These are phyloP conservation scores for Dorcus parallelipipedus DNA, from an alignment of 2,888 invertebrate genomes.

Conservation along the genomic window DNA sequence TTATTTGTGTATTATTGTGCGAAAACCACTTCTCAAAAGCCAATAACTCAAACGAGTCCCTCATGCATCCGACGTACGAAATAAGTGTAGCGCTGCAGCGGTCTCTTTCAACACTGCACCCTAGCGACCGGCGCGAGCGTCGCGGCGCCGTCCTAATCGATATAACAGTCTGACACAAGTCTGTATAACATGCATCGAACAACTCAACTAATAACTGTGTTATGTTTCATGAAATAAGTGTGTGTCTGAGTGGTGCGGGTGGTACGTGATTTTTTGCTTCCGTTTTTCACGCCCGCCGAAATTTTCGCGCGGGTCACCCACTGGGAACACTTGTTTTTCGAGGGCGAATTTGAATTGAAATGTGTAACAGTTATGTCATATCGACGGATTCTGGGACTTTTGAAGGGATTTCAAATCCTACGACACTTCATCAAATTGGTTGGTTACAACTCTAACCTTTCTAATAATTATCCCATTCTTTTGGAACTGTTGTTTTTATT, in stretches of 20 bases:
- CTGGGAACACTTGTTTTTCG: constrained; percentile 3
- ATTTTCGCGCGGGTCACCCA: constrained; percentile 2
- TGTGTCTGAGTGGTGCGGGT: constrained; percentile 1
- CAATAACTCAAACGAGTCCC: not conserved
- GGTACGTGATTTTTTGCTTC: not conserved
- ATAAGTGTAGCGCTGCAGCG: constrained; percentile 27
- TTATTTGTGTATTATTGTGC: too few species aligned
- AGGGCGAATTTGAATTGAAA: constrained; percentile 15
- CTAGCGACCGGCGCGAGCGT: constrained; percentile 38
- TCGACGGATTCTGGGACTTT: constrained; percentile 24
- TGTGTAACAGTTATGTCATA: constrained; percentile 25
- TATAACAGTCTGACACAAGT: constrained; percentile 45
- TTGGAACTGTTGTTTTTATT: too few species aligned
- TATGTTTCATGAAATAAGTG: constrained; percentile 20
- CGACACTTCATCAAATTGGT: too few species aligned
- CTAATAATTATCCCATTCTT: too few species aligned
- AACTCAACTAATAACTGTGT: constrained; percentile 23
- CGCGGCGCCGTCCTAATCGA: constrained; percentile 41
- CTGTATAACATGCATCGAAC: constrained; percentile 35
- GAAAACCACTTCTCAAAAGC: too few species aligned
- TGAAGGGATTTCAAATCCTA: constrained; percentile 21
- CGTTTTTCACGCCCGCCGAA: not conserved
- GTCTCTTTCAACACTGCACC: constrained; percentile 33
- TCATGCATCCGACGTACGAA: not conserved
- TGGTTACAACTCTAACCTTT: too few species aligned